phyloP scores from a whole-genome alignment of 1,140 invertebrate genomes.

The Drosophila arawakana region DNA sequence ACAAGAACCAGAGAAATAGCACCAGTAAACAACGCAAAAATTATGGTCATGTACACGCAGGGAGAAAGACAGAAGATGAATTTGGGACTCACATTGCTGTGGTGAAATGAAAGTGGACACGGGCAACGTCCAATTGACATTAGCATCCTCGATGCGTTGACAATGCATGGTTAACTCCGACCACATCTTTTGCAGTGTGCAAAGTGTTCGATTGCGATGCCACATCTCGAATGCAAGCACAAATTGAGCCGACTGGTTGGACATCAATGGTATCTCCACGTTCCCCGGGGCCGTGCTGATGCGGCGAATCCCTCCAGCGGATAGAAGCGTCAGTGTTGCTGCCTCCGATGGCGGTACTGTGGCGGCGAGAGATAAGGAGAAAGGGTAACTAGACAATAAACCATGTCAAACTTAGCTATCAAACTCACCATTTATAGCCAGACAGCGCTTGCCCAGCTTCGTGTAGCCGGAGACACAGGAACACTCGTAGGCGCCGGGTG shows the following conservation, averaged over 20 bases:
- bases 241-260: constrained; percentile 33
- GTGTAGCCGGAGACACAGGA: constrained; percentile 91
- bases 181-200: constrained; percentile 88
- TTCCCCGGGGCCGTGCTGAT: constrained; percentile 41
- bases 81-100: constrained; percentile 75
- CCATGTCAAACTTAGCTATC: not conserved
- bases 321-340: constrained; percentile 65
- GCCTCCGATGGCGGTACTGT: constrained; percentile 67
- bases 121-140: constrained; percentile 86
- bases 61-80: not conserved
- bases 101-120: constrained; percentile 83
- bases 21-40: constrained; percentile 28
- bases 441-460: constrained; percentile 85
- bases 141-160: constrained; percentile 87
- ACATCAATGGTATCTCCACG: constrained; percentile 14
- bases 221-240: constrained; percentile 74
- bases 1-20: not conserved
- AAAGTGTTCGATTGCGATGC: constrained; percentile 88
- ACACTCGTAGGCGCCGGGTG: constrained; percentile 89
- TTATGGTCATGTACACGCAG: constrained; percentile 27
- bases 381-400: not conserved
- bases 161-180: constrained; percentile 85
- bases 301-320: constrained; percentile 58
- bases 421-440: constrained; percentile 89
- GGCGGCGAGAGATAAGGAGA: constrained; percentile 16